Evolutionary conservation across 2,888 invertebrate genomes (phyloP).

Genomic region (Platycheirus albimanus): DNA sequence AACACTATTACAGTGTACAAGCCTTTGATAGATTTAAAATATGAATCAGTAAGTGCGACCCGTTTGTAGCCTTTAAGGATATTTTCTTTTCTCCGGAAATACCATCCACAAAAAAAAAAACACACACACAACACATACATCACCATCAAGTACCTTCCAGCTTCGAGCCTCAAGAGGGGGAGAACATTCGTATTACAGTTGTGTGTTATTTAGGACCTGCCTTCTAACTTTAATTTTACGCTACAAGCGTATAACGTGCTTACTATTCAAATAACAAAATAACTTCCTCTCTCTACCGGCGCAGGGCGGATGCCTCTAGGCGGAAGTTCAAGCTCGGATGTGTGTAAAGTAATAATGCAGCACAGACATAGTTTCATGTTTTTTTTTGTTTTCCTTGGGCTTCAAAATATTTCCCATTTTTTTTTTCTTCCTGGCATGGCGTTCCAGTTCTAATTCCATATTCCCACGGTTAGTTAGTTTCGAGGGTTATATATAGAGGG

Average conservation of each 20-base stretch:
- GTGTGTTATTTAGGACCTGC: constrained; percentile 40
- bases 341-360: constrained; percentile 68
- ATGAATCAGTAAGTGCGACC: not conserved
- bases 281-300: constrained; percentile 62
- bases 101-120: constrained; percentile 40
- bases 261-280: constrained; percentile 71
- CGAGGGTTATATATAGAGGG: constrained; percentile 17
- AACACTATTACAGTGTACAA: too few species aligned
- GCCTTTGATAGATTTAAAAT: too few species aligned
- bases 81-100: constrained; percentile 24
- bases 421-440: constrained; percentile 7
- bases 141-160: constrained; percentile 55
- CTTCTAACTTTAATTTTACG: constrained; percentile 67
- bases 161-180: constrained; percentile 22
- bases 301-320: constrained; percentile 60
- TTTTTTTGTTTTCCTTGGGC: constrained; percentile 17
- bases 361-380: constrained; percentile 29
- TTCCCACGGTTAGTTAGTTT: constrained; percentile 21
- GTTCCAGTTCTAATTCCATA: constrained; percentile 45
- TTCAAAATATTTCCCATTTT: constrained; percentile 27
- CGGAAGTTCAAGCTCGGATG: constrained; percentile 65
- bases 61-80: not conserved
- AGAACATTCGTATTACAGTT: constrained; percentile 12
- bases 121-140: constrained; percentile 38
- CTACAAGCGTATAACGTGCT: constrained; percentile 73